Evolutionary conservation across 2,797 vertebrate genomes (phyloP).

Genomic region (Trematomus bernacchii): DNA sequence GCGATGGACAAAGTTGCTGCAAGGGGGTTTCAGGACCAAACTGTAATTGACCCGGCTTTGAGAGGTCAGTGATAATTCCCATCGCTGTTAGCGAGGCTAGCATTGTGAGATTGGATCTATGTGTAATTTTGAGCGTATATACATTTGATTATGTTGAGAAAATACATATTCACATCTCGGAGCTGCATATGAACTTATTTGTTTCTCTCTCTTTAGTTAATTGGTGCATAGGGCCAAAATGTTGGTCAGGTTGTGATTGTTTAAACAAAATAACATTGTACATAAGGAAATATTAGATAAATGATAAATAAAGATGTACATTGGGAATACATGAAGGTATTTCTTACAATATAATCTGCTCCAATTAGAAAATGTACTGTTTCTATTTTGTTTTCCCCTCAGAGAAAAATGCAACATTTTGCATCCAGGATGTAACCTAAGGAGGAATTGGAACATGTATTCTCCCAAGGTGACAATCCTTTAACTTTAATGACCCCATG

Average conservation of each 20-base stretch:
- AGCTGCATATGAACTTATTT: background rate
- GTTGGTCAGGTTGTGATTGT: background rate
- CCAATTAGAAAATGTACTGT: background rate
- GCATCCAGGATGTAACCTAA: background rate
- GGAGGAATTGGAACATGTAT: background rate
- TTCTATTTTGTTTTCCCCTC: background rate
- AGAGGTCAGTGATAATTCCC: background rate
- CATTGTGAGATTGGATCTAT: background rate
- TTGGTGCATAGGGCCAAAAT: background rate
- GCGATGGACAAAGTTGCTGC: background rate
- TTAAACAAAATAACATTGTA: background rate
- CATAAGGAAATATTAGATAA: background rate
- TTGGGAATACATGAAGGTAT: no score
- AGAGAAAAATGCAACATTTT: background rate
- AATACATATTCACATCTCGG: background rate
- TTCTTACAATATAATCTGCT: background rate
- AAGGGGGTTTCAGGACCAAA: background rate
- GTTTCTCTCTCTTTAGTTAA: background rate
- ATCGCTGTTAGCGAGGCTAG: background rate
- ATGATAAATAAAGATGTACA: background rate
- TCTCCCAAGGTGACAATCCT: background rate
- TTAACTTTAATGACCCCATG: background rate
- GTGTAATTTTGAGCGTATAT: background rate
- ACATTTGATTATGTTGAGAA: background rate
- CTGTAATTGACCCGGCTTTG: constrained; percentile 3